These are phyloP conservation scores for Acanthosepion esculentum DNA, from an alignment of 2,888 invertebrate genomes.

Conservation along the genomic window DNA sequence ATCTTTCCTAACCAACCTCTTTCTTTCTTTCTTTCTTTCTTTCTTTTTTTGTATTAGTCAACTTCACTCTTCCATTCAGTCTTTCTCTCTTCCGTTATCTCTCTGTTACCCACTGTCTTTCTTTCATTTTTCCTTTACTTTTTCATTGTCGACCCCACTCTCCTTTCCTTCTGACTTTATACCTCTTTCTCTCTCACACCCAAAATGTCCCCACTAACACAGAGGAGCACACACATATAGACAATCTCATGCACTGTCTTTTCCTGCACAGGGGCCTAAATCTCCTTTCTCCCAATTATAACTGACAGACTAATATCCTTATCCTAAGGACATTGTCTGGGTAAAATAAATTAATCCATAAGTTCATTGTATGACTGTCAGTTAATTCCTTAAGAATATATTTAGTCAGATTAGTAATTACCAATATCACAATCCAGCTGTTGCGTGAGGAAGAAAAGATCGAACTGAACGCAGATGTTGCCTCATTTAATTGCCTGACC, in stretches of 20 bases:
- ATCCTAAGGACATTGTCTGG: background rate
- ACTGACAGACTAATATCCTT: background rate
- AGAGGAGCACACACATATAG: background rate
- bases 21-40: background rate
- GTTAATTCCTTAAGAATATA: background rate
- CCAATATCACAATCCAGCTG: background rate
- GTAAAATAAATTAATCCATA: background rate
- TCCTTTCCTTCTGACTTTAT: background rate
- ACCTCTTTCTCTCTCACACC: background rate
- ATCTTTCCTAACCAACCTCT: background rate
- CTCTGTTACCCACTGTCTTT: background rate
- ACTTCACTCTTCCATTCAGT: background rate
- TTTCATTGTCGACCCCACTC: background rate
- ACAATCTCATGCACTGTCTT: too few relatives aligned
- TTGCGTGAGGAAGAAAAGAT: background rate
- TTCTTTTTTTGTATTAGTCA: background rate
- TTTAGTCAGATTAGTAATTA: background rate
- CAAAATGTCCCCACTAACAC: background rate
- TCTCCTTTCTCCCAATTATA: background rate
- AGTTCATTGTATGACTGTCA: background rate
- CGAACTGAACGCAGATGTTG: background rate
- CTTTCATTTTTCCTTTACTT: background rate
- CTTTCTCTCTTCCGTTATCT: background rate
- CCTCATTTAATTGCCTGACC: background rate
- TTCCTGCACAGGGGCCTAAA: background rate